These are phyloP conservation scores for Crenichthys baileyi DNA, from an alignment of 2,797 vertebrate species.

Conservation along the genomic window DNA sequence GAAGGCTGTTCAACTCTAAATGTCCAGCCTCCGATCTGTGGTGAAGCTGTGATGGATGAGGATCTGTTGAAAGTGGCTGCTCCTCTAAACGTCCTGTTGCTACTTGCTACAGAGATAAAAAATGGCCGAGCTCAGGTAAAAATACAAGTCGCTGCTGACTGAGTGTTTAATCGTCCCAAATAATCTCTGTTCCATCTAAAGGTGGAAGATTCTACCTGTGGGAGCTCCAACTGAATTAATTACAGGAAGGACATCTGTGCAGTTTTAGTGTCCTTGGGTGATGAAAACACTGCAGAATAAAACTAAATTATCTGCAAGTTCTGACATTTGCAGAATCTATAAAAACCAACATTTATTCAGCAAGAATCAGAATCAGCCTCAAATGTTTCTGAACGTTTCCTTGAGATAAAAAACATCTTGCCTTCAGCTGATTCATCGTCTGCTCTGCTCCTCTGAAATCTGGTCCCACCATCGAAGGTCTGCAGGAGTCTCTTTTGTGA, in stretches of 20 bases:
- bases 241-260: conserved; percentile 46
- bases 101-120: conserved; percentile 44
- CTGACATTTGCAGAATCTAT: background rate
- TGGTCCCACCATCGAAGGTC: background rate
- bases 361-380: background rate
- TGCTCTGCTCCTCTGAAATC: background rate
- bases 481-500: background rate
- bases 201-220: conserved; percentile 31
- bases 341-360: background rate
- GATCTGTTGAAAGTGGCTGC: background rate
- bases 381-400: background rate
- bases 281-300: conserved; percentile 30
- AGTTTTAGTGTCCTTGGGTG: conserved; percentile 56
- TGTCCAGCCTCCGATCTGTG: background rate
- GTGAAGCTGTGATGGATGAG: background rate
- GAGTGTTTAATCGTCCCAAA: conserved; percentile 33
- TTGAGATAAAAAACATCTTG: background rate
- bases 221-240: conserved; percentile 36
- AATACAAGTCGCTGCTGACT: conserved; percentile 24
- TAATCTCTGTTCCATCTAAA: conserved; percentile 49
- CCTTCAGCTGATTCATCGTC: too few relatives aligned
- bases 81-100: background rate
- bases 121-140: conserved; percentile 59
- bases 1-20: background rate
- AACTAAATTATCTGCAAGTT: background rate